Base-by-base conservation (phyloP, 2,888 invertebrate species). In the Pomacea canaliculata region DNA sequence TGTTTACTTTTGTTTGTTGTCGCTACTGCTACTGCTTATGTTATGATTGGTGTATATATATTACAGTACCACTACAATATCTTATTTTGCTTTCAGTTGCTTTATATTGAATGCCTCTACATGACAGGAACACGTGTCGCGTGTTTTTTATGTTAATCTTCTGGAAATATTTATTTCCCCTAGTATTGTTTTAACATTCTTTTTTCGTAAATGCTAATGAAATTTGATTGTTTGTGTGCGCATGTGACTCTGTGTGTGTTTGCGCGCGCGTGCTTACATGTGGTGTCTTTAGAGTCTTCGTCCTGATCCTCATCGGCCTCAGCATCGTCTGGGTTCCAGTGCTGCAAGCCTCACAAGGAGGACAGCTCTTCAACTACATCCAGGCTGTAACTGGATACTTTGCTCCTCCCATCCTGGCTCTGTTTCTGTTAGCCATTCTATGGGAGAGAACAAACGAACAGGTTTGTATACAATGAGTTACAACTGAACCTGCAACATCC, bases 351-450 rank as follows among this genome's bases (percentile, higher is more conserved):
- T 91, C 91, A 18, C 92, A 92, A 84, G 91, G 91, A 76, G 90
- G 92, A 68, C 92, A 92, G 85, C 90, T 93, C 56, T 93, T 92
- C 83, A 91, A 92, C 82, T 93, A 93, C 88, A 92, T 93, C 72
- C 93, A 93, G 84, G 89, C 91, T 69, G 91, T 93, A 37, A 92
- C 92, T 18, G 91, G 91, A 49, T 93, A 91, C 82, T 85, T 93
- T 46, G 90, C 92, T 0, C 93, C 93, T 1, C 93, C 93, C 9
- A 91, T 93, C n/a, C 91, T 92, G 75, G 92, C 92, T 18, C 90
- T 92, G 56, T 93, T 92, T 83, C 83, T 92, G 4, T 85, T 92
- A 71, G 93, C 92, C 1, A 86, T 93, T 10, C 86, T 92, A 62
- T 91, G 91, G 89, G 85, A 88, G 62, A 81, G 92, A 79, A 91